A percentile compares a stretch with the other conserved stretches of the same genome.
Evolutionary conservation across 2,113 vertebrate genomes (phyloP).

Genomic region (Tretioscincus oriximinensis): DNA sequence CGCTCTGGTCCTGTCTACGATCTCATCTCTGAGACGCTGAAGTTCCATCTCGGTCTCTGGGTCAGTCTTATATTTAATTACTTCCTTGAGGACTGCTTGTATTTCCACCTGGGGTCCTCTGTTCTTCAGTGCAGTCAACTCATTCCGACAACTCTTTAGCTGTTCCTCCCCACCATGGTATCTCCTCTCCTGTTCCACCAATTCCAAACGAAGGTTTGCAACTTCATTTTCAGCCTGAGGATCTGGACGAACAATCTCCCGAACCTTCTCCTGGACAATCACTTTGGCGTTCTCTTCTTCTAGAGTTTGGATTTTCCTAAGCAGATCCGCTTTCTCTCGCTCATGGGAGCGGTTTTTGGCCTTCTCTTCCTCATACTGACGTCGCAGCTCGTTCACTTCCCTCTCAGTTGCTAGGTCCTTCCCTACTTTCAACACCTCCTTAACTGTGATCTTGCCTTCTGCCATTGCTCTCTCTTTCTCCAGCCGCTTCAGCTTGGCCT

Average conservation of each 20-base stretch:
- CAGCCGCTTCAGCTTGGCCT: constrained; percentile 85
- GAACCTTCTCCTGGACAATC: constrained; percentile 90
- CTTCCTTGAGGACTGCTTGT: constrained; percentile 93
- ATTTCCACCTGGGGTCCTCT: constrained; percentile 89
- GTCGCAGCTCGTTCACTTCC: constrained; percentile 84
- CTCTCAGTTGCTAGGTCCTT: constrained; percentile 85
- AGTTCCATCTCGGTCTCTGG: constrained; percentile 89
- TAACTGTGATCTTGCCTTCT: constrained; percentile 92
- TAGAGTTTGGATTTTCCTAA: constrained; percentile 84
- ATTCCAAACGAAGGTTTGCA: constrained; percentile 90
- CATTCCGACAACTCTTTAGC: constrained; percentile 79
- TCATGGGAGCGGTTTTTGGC: constrained; percentile 77
- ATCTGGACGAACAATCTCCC: constrained; percentile 93
- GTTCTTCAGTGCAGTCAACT: constrained; percentile 79
- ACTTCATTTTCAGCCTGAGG: constrained; percentile 92
- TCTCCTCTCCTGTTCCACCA: constrained; percentile 90
- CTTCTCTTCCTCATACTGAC: constrained; percentile 87
- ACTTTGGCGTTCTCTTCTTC: constrained; percentile 91
- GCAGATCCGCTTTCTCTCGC: constrained; percentile 85
- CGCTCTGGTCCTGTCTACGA: constrained; percentile 87
- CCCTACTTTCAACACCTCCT: constrained; percentile 94
- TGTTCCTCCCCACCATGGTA: constrained; percentile 83
- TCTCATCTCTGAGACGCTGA: constrained; percentile 89
- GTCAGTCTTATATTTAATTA: constrained; percentile 94
- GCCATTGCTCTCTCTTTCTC: constrained; percentile 93